Evolutionary conservation across 2,797 vertebrate species (phyloP).

Genomic region (Cossypha polioptera): DNA sequence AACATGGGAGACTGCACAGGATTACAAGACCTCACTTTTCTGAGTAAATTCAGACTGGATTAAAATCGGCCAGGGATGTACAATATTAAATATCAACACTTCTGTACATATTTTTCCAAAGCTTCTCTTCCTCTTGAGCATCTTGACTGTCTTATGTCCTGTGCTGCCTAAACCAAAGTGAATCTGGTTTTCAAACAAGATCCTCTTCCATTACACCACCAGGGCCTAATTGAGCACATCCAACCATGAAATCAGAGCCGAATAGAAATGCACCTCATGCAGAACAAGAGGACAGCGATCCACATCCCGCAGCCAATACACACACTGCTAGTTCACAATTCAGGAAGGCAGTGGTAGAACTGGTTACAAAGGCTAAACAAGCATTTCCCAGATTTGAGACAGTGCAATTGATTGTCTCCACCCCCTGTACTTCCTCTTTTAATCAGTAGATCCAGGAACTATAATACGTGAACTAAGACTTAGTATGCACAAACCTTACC

Average conservation of each 20-base stretch:
- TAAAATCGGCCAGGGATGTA: not conserved
- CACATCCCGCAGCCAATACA: not conserved
- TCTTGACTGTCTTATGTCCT: not conserved
- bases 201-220: not conserved
- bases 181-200: not conserved
- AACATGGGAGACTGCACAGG: not conserved
- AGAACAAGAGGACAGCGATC: not conserved
- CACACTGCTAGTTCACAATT: not conserved
- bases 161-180: not conserved
- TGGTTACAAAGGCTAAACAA: not conserved
- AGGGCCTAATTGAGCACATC: not conserved
- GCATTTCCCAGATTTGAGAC: not conserved
- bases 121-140: not conserved
- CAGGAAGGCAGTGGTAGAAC: not conserved
- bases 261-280: not conserved
- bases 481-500: not conserved
- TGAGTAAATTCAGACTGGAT: not conserved
- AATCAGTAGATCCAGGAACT: not conserved
- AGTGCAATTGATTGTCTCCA: not conserved
- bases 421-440: accelerated
- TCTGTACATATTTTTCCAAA: not conserved
- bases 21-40: not conserved
- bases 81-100: not conserved
- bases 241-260: not conserved
- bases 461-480: not conserved